Evolutionary conservation across 2,888 invertebrate genomes (phyloP), one percentile per base, ranked within the genome.

Genomic region (Polietes domitor): DNA sequence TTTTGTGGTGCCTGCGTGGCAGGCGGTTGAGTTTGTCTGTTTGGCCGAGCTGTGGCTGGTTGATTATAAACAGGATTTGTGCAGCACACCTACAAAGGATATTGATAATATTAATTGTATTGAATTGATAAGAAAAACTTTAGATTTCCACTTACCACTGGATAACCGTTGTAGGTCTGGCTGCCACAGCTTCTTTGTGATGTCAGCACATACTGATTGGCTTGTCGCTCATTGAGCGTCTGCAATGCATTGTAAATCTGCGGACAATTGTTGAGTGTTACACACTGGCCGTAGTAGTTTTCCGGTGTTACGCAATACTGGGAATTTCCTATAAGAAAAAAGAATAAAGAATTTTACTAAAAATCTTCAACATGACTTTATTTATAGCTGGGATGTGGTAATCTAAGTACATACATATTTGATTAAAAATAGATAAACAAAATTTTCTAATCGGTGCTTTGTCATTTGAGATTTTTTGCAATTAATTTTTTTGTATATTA

Each of bases 301-400:
- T 91, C 91, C 6, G 92, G 91, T 0, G 91, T 90, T 12, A 89
- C 83, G 85, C 92, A 92, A 73, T 88, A 86, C 85, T 88, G 88
- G 2, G 63, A n/a, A n/a, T 50, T 77, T 7, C 83, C 37, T 81
- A 63, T 0, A 74, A 73, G 1, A 63, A 75, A 3, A 32, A 32
- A 32, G 32, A 7, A 7, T 3, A 32, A 32, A 32, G 7, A 3
- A 7, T 32, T 32, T 32, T 32, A 32, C 32, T 5, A 32, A 32
- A n/a, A 32, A 32, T n/a, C 9, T 32, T 32, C 9, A 32, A 32
- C 4, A 32, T 32, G 32, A 32, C 9, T 32, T 6, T 32, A 32
- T 32, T 32, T 32, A 9, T 32, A 6, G 32, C 9, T 6, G 32
- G 32, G 32, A 32, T n/a, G n/a, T n/a, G n/a, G n/a, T n/a, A n/a